Evolutionary conservation across 1,140 invertebrate genomes (phyloP), one percentile per base, ranked within the genome.

Genomic region (Drosophila baimaii): DNA sequence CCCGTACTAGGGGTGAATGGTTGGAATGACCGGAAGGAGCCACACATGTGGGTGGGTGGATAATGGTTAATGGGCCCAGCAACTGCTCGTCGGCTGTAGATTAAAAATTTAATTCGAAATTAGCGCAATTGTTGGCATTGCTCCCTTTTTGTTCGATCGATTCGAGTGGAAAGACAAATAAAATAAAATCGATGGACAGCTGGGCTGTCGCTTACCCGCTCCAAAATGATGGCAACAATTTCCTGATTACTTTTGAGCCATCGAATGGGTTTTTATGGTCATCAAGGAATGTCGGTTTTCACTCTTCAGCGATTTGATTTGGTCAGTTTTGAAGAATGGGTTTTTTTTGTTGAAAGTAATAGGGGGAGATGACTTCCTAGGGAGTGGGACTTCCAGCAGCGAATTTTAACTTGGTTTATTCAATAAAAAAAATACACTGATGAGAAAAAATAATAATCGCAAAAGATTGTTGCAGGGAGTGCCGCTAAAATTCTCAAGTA

Each of bases 91-190:
- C 63, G 27, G 65, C 56, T 65, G 37, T 62, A 84, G 84, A 88
- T 89, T 89, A 89, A 89, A 89, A 89, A 89, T 89, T 89, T 89
- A 89, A 78, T 89, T 89, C 85, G 84, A 89, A 89, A 89, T 89
- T 89, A 89, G 84, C 74, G 80, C 84, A 89, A 89, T 89, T 89
- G 84, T 89, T 89, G 77, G 80, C 58, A 77, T 89, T 88, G 84
- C 82, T 86, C 70, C 74, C 79, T 76, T 81, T 44, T 64, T 31
- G 35, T 12, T 31, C 56, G 13, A 56, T 62, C 59, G 47, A 76
- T 70, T 71, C 46, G 46, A 62, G 71, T 68, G 73, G 39, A 84
- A 86, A 81, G 62, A 85, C 74, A 86, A 74, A 78, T 62, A 76
- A 82, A 88, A 71, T 61, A 82, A 82, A 88, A 71, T 61, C 79